Evolutionary conservation across 2,113 vertebrate genomes (phyloP), one percentile per base, ranked within the genome.

Genomic region (Grammomys surdaster): DNA sequence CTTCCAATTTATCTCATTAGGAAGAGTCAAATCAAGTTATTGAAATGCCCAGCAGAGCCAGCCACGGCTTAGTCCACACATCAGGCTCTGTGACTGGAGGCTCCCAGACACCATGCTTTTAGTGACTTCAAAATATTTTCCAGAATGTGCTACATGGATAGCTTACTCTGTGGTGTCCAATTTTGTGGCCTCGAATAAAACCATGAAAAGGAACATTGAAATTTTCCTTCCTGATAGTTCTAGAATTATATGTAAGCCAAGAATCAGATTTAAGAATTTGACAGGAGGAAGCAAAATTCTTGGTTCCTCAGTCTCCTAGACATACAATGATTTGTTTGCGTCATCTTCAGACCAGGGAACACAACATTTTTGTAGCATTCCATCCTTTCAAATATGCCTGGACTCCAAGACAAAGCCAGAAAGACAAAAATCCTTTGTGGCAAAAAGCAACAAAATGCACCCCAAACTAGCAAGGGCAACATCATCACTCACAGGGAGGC

Each of bases 401-500:
- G 90, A 77, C 46, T 67, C 26, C 0, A 33, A 48, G 67, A 54
- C 31, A 7, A 13, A 19, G 40, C 28, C 3, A 0, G 0, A 48
- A 63, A 56, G 58, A 10, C 1, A 8, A 22, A 16, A 5, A 3
- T 1, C 4, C 48, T 56, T 26, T 9, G 6, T 75, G 54, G 58
- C 20, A 3, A 0, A 1, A 3, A 40, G 69, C 14, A 19, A 85
- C 46, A 24, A 46, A 11, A 14, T 0, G 7, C 0, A 4, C 31
- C 33, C 7, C 5, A 48, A 7, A 43, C 19, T 63, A 19, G 77
- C 13, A 0, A 69, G 0, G 9, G 11, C 5, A 22, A 72, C 0
- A 7, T 1, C 0, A 1, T 14, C 13, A 56, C 31, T 5, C 3
- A 13, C 24, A 22, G 31, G 0, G 0, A 22, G 69, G 7, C 51